These are phyloP conservation scores for Mormyrops attenuatus DNA, from an alignment of 2,797 vertebrate genomes.

Conservation along the genomic window DNA sequence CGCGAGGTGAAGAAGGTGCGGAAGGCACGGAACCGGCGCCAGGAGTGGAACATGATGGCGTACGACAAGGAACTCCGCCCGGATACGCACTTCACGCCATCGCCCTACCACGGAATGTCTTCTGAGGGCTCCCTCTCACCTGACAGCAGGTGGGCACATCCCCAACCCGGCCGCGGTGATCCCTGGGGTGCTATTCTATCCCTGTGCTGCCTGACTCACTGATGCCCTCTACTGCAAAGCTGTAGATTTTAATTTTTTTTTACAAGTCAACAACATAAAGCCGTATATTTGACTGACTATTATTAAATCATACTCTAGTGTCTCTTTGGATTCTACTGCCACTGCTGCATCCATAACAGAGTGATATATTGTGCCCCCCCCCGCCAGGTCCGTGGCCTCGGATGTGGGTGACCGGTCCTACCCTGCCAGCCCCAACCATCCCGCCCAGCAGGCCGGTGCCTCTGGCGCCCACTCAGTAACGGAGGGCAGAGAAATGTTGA, in stretches of 20 bases:
- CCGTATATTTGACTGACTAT: not conserved
- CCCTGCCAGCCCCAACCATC: slow-evolving; percentile 80
- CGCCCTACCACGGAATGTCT: slow-evolving; percentile 67
- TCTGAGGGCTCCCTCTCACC: slow-evolving; percentile 81
- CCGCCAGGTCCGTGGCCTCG: slow-evolving; percentile 69
- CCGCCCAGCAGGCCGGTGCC: slow-evolving; percentile 62
- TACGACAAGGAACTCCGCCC: slow-evolving; percentile 85
- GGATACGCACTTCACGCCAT: slow-evolving; percentile 73
- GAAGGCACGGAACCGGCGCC: slow-evolving; percentile 77
- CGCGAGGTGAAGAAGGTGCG: slow-evolving; percentile 83
- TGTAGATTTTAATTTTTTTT: slow-evolving; percentile 63
- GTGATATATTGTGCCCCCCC: not conserved
- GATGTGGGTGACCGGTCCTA: slow-evolving; percentile 71
- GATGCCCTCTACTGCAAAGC: slow-evolving; percentile 54
- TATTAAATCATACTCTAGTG: not conserved
- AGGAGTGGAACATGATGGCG: slow-evolving; percentile 88
- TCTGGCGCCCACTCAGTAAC: slow-evolving; percentile 54
- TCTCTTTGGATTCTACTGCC: not conserved
- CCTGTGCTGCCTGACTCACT: slow-evolving; percentile 57
- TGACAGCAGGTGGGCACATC: slow-evolving; percentile 64
- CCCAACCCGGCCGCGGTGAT: slow-evolving; percentile 53
- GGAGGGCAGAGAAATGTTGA: slow-evolving; percentile 66
- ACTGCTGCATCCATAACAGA: not conserved
- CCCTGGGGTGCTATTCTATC: not conserved
- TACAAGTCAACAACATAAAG: not conserved